phyloP scores from a whole-genome alignment of 1,140 invertebrate species.

The Drosophila takahashii region DNA sequence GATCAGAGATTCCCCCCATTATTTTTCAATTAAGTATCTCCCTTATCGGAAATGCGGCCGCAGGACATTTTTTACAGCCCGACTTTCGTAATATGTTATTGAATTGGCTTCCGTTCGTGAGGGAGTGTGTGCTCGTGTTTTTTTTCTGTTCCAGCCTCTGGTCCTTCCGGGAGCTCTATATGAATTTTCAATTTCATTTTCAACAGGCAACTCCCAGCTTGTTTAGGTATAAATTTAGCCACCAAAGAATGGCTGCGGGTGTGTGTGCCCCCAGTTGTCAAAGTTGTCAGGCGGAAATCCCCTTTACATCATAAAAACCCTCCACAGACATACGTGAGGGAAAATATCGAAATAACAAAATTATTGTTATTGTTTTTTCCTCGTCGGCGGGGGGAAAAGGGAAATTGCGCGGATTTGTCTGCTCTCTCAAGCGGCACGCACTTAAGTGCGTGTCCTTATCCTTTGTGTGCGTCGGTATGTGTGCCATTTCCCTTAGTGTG shows the following conservation, averaged over 20 bases:
- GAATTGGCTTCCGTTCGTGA: conserved; percentile 53
- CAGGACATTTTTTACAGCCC: conserved; percentile 62
- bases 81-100: conserved; percentile 67
- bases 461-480: conserved; percentile 20
- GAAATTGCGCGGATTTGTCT: conserved; percentile 74
- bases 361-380: conserved; percentile 79
- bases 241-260: conserved; percentile 26
- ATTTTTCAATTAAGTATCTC: conserved; percentile 56
- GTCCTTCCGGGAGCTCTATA: conserved; percentile 49
- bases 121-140: conserved; percentile 6
- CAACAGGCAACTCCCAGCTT: conserved; percentile 52
- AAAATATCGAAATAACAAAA: conserved; percentile 84
- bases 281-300: conserved; percentile 83
- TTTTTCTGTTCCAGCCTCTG: conserved; percentile 8
- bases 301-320: conserved; percentile 72
- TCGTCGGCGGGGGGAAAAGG: conserved; percentile 11
- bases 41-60: conserved; percentile 29
- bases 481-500: background rate
- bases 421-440: conserved; percentile 63
- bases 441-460: conserved; percentile 53
- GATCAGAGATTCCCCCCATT: conserved; percentile 40
- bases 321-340: conserved; percentile 50
- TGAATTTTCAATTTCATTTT: conserved; percentile 82
- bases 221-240: conserved; percentile 68
- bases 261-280: conserved; percentile 68